A percentile compares a stretch with the other conserved stretches of the same genome.
Conservation (phyloP, 2,113 vertebrate genomes). For the Dasyornis broadbenti region DNA sequence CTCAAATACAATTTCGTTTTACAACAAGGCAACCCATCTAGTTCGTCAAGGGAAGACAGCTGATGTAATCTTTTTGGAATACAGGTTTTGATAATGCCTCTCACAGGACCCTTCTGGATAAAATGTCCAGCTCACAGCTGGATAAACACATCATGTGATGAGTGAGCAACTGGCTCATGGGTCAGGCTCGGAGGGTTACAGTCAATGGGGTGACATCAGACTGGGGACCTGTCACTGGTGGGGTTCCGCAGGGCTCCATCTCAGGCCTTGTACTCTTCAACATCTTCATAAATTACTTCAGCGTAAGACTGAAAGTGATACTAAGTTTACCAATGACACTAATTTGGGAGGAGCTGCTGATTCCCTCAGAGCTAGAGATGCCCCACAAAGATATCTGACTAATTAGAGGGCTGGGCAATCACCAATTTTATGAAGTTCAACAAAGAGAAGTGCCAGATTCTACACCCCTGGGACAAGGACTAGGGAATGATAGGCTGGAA, state of each 20-base stretch:
- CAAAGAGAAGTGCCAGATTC: background rate
- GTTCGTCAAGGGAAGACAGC: background rate
- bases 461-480: background rate
- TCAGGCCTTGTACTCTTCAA: background rate
- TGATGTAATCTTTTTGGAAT: background rate
- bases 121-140: background rate
- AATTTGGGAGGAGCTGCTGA: background rate
- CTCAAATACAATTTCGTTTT: background rate
- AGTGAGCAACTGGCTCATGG: background rate
- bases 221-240: background rate
- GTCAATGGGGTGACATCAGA: too few relatives aligned
- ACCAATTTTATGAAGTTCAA: background rate
- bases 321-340: background rate
- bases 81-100: background rate
- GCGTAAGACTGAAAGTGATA: background rate
- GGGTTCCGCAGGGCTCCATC: background rate
- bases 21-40: background rate
- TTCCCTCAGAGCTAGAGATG: background rate
- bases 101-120: background rate
- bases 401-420: background rate
- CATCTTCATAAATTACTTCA: background rate
- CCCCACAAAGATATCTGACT: background rate
- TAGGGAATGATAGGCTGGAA: background rate
- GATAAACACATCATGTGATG: background rate
- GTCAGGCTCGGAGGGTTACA: fast-evolving